Evolutionary conservation across 2,113 vertebrate genomes (phyloP).

Genomic region (Entelurus aequoreus): DNA sequence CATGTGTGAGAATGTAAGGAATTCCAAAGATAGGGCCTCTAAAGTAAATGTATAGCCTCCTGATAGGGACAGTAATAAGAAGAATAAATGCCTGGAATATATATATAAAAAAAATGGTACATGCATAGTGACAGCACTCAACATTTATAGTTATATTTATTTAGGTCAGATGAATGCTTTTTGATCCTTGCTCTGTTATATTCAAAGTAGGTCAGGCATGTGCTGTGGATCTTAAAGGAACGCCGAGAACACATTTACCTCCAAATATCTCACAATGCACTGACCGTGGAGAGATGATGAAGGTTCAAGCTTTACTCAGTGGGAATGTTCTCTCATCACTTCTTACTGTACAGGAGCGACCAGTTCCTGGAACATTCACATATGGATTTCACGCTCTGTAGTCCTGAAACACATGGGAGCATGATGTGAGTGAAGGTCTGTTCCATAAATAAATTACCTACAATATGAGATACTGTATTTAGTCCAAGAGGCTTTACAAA

Average conservation of each 20-base stretch:
- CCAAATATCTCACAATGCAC: conserved; percentile 1
- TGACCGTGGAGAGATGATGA: neutral
- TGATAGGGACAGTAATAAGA: conserved; percentile 5
- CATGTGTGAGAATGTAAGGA: conserved; percentile 54
- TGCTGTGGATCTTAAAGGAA: conserved; percentile 19
- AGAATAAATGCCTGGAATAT: conserved; percentile 11
- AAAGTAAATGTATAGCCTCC: conserved; percentile 11
- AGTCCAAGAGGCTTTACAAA: no score
- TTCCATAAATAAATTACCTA: neutral
- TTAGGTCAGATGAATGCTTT: conserved; percentile 12
- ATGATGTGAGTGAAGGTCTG: neutral
- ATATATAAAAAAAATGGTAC: conserved; percentile 5
- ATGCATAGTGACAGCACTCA: neutral
- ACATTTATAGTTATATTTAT: conserved; percentile 6
- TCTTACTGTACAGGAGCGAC: conserved; percentile 17
- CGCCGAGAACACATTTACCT: conserved; percentile 25
- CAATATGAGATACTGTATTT: neutral
- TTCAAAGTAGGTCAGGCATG: conserved; percentile 35
- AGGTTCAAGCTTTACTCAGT: conserved; percentile 5
- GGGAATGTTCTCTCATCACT: conserved; percentile 18
- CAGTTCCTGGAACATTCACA: conserved; percentile 18
- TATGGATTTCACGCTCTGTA: conserved; percentile 15
- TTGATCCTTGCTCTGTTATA: neutral
- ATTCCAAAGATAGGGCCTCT: conserved; percentile 42
- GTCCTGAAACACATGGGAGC: neutral